Base-by-base conservation (phyloP, 2,888 invertebrate genomes). In the Dorcus parallelipipedus region DNA sequence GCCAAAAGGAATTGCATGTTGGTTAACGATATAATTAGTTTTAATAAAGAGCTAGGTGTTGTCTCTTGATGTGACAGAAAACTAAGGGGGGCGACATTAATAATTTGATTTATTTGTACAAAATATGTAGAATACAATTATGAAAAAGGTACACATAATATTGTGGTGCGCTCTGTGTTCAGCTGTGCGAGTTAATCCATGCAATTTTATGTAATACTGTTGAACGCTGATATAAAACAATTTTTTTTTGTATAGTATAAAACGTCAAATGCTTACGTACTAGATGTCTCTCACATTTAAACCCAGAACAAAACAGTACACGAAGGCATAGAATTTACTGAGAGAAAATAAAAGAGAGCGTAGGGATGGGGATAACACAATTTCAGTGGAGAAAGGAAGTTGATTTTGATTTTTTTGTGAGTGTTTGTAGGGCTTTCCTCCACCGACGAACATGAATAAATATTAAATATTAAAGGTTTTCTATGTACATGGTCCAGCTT, bases 101-200 rank as follows among this genome's bases (percentile, higher is more conserved):
- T 54, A 58, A 26, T 58, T 14, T 49, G 49, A 53, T 58, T 58
- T 58, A 49, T 73, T 71, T 72, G 71, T 73, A 73, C 71, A 73
- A 73, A 73, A 73, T 69, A 66, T 70, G 66, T 68, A 52, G 54
- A 59, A 58, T 54, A 58, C 54, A 54, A 41, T 59, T 54, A 48
- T 59, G 49, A 56, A 60, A 59, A 60, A 56, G 60, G 50, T 60
- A 60, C 60, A 57, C 51, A 50, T 47, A 57, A 57, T 57, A 23
- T 56, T 70, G 73, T 33, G 26, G 26, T 72, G 73, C 71, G 66
- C 68, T 69, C 69, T 70, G 70, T 72, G 66, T 68, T 70, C 64
- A 72, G 72, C 60, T 60, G 74, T 74, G 74, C 73, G 67, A 70
- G 64, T 64, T 53, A 64, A 63, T 67, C 61, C 67, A 64, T 63